Evolutionary conservation across 2,888 invertebrate genomes (phyloP).

Genomic region (Atherix ibis): DNA sequence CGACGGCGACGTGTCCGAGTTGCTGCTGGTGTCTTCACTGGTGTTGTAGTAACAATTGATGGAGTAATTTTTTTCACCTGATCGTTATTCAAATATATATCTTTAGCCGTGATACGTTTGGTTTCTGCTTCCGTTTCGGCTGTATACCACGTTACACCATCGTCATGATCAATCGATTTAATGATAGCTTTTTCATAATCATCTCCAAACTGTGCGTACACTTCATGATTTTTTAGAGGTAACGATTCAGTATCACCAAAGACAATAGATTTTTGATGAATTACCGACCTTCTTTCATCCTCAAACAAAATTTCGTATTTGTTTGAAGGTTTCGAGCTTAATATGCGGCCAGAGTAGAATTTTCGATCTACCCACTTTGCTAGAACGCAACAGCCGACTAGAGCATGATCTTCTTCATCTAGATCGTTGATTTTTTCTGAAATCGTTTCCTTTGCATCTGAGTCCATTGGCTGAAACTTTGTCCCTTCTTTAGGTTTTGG

Average conservation of each 20-base stretch:
- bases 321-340: slow-evolving; percentile 38
- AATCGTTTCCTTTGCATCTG: slow-evolving; percentile 10
- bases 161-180: slow-evolving; percentile 32
- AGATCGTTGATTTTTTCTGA: slow-evolving; percentile 5
- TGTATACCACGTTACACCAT: slow-evolving; percentile 15
- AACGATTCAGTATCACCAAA: slow-evolving; percentile 34
- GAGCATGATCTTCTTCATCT: slow-evolving; percentile 2
- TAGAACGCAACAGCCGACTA: slow-evolving; percentile 33
- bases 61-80: slow-evolving; percentile 37
- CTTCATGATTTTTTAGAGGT: slow-evolving; percentile 38
- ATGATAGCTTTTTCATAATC: slow-evolving; percentile 40
- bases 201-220: slow-evolving; percentile 39
- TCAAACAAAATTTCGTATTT: slow-evolving; percentile 48
- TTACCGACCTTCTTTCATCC: slow-evolving; percentile 42
- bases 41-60: no score
- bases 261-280: slow-evolving; percentile 45
- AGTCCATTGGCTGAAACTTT: neutral
- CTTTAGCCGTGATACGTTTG: slow-evolving; percentile 37
- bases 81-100: slow-evolving; percentile 40
- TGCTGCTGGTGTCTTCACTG: no score
- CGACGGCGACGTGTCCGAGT: no score
- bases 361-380: slow-evolving; percentile 54
- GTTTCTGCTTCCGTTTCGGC: slow-evolving; percentile 26
- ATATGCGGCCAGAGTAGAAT: slow-evolving; percentile 47
- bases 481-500: slow-evolving; percentile 3